Percentiles rank a stretch among this genome's conserved stretches.
Evolutionary conservation across 2,888 invertebrate species (phyloP).

Genomic region (Noctua janthina): DNA sequence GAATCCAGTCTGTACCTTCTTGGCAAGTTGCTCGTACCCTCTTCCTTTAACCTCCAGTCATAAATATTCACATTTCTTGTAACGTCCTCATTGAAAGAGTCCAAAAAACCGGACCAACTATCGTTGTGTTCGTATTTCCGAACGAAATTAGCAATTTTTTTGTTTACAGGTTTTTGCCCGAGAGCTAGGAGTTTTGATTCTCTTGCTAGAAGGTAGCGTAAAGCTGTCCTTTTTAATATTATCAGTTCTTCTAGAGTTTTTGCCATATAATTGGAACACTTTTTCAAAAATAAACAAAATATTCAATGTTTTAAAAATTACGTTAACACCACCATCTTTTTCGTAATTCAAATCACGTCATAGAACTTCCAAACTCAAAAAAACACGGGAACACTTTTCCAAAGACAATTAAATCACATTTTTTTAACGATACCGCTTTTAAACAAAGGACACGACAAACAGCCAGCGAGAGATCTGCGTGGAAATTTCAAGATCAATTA

Average conservation of each 20-base stretch:
- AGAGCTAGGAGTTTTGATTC: constrained; percentile 80
- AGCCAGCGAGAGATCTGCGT: constrained; percentile 56
- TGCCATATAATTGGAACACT: constrained; percentile 77
- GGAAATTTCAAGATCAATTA: constrained; percentile 80
- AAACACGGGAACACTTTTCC: constrained; percentile 14
- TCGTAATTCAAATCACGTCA: constrained; percentile 18
- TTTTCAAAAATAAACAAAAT: not conserved
- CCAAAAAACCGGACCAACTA: constrained; percentile 79
- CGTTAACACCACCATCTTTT: not conserved
- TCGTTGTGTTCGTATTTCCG: constrained; percentile 76
- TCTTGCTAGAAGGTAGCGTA: constrained; percentile 79
- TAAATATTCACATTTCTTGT: constrained; percentile 82
- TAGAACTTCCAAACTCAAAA: constrained; percentile 8
- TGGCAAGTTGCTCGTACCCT: constrained; percentile 46
- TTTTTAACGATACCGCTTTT: constrained; percentile 36
- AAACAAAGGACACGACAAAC: constrained; percentile 50
- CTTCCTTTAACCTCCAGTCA: constrained; percentile 72
- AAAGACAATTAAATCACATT: constrained; percentile 42
- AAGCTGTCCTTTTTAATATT: constrained; percentile 78
- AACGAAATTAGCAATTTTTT: constrained; percentile 82
- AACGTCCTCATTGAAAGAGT: constrained; percentile 82
- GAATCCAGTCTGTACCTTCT: constrained; percentile 73
- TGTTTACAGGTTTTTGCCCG: constrained; percentile 82
- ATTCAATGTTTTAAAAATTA: not conserved
- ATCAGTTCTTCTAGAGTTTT: constrained; percentile 82